A percentile compares a stretch with the other conserved stretches of the same genome.
Evolutionary conservation across 2,797 vertebrate genomes (phyloP).

Genomic region (Discoglossus pictus): DNA sequence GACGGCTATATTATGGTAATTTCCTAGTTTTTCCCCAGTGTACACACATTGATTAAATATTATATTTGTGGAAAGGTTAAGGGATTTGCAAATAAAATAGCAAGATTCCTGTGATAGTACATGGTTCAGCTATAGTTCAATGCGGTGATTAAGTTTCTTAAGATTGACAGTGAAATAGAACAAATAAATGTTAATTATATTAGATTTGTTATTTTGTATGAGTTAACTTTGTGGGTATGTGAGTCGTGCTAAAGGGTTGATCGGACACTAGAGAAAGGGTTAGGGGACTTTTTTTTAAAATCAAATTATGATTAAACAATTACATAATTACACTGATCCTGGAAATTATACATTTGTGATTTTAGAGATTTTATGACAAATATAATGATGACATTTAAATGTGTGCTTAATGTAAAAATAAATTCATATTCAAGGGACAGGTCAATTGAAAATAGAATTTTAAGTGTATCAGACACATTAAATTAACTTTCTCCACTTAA

Average conservation of each 20-base stretch:
- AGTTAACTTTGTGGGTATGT: conserved; percentile 12
- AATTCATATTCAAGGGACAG: too few relatives aligned
- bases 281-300: too few relatives aligned
- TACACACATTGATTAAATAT: conserved; percentile 54
- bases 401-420: too few relatives aligned
- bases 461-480: too few relatives aligned
- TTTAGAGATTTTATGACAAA: too few relatives aligned
- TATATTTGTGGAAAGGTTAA: conserved; percentile 54
- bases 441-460: too few relatives aligned
- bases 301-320: too few relatives aligned
- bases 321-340: too few relatives aligned
- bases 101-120: conserved; percentile 52
- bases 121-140: conserved; percentile 40
- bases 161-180: conserved; percentile 18
- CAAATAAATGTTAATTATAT: conserved; percentile 8
- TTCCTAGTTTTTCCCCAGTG: conserved; percentile 63
- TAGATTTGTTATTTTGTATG: background rate
- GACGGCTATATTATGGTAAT: conserved; percentile 56
- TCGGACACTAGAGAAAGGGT: too few relatives aligned
- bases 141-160: conserved; percentile 41
- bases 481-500: too few relatives aligned
- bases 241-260: background rate
- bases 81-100: conserved; percentile 59
- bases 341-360: too few relatives aligned
- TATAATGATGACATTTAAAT: too few relatives aligned